These are phyloP conservation scores for Campylorhamphus procurvoides DNA, from an alignment of 2,113 vertebrate genomes.

Conservation along the genomic window DNA sequence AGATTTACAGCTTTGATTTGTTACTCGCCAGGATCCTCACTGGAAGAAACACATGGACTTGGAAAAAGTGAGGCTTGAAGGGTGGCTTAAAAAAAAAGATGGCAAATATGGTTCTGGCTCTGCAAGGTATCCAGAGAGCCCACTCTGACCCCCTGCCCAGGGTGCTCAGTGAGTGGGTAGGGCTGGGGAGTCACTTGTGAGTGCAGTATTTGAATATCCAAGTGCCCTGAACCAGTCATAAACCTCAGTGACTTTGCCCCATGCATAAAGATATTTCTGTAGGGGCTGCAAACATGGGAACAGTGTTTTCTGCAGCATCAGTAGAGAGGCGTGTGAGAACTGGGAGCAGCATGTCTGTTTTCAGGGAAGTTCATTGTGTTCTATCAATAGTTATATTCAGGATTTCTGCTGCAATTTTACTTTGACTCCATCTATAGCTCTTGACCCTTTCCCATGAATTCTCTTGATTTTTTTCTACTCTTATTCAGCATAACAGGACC, in stretches of 20 bases:
- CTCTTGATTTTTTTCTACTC: background rate
- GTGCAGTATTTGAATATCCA: background rate
- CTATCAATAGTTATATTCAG: background rate
- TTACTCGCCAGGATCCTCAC: background rate
- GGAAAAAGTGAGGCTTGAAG: background rate
- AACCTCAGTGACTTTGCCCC: background rate
- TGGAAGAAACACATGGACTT: background rate
- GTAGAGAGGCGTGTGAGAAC: background rate
- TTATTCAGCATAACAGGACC: background rate
- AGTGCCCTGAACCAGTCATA: background rate
- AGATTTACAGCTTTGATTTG: background rate
- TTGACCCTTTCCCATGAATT: background rate
- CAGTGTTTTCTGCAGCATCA: background rate
- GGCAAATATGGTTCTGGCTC: background rate
- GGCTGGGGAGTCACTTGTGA: background rate
- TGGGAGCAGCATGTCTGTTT: background rate
- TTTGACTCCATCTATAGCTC: background rate
- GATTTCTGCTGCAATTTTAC: background rate
- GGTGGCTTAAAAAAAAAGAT: background rate
- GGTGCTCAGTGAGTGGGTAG: rapidly evolving
- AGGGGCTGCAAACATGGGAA: background rate
- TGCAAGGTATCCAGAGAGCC: background rate
- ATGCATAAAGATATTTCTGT: background rate
- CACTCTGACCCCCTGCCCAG: background rate
- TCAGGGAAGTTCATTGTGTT: background rate